phyloP scores from a whole-genome alignment of 2,888 invertebrate genomes.

The Nipponacmea schrenckii region DNA sequence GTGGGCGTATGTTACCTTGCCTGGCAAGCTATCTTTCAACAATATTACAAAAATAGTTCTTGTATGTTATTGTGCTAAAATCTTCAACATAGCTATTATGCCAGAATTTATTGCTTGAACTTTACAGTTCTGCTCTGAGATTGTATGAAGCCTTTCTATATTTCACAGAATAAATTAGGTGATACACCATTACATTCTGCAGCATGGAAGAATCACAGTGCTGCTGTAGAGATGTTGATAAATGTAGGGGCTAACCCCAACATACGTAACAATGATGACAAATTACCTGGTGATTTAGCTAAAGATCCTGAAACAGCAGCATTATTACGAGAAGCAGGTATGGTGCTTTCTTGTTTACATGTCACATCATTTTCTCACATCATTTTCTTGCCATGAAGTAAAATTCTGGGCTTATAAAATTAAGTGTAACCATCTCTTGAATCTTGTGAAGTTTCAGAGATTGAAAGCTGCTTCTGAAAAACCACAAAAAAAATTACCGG shows the following conservation, averaged over 20 bases:
- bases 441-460: too few species aligned
- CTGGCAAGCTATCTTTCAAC: too few species aligned
- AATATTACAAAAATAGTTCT: too few species aligned
- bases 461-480: too few species aligned
- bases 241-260: conserved; percentile 70
- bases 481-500: too few species aligned
- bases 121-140: not conserved
- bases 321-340: conserved; percentile 63
- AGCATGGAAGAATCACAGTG: conserved; percentile 73
- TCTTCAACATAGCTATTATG: too few species aligned
- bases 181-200: conserved; percentile 76
- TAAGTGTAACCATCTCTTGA: conserved; percentile 2
- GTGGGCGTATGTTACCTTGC: too few species aligned
- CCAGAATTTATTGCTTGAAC: too few species aligned
- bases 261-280: conserved; percentile 71
- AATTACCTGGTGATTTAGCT: conserved; percentile 72
- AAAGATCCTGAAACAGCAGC: conserved; percentile 69
- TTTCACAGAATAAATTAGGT: conserved; percentile 75
- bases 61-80: too few species aligned
- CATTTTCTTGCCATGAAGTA: not conserved
- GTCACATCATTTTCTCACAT: not conserved
- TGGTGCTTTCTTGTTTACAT: conserved; percentile 1
- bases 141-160: not conserved
- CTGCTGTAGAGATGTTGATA: conserved; percentile 72
- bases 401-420: not conserved